Evolutionary conservation across 2,113 vertebrate species (phyloP).

Genomic region (Paraplagusia blochii): DNA sequence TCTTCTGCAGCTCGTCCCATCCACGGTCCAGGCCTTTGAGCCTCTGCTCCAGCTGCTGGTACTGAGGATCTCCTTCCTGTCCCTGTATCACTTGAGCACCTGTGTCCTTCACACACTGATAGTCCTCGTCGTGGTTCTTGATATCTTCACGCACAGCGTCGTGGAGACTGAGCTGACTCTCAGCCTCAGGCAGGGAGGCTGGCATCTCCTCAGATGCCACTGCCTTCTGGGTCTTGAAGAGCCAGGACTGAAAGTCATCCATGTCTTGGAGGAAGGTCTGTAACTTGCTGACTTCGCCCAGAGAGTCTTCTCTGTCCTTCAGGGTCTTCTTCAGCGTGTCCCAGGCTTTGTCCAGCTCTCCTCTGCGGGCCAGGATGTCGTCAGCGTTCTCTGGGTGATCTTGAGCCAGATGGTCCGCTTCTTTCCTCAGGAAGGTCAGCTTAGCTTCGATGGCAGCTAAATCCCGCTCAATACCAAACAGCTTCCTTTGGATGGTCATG

Average conservation of each 20-base stretch:
- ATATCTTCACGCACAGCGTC: constrained; percentile 77
- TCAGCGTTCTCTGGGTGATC: constrained; percentile 81
- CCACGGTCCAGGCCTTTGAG: constrained; percentile 81
- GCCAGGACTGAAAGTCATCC: constrained; percentile 94
- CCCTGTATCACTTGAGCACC: constrained; percentile 78
- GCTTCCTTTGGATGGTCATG: constrained; percentile 91
- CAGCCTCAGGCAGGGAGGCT: constrained; percentile 80
- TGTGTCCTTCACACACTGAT: constrained; percentile 69
- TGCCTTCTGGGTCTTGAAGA: constrained; percentile 87
- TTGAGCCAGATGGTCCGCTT: constrained; percentile 76
- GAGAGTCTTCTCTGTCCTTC: constrained; percentile 79
- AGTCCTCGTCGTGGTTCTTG: constrained; percentile 78
- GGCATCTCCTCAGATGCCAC: constrained; percentile 88
- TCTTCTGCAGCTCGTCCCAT: constrained; percentile 86
- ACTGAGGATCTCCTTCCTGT: constrained; percentile 86
- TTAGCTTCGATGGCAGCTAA: constrained; percentile 81
- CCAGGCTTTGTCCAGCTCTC: constrained; percentile 75
- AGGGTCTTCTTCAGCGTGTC: constrained; percentile 80
- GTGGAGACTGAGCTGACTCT: constrained; percentile 84
- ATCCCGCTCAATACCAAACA: constrained; percentile 90
- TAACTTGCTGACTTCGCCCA: constrained; percentile 93
- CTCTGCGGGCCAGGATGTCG: constrained; percentile 72
- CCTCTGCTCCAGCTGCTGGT: constrained; percentile 84
- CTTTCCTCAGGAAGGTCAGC: constrained; percentile 75
- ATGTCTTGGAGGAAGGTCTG: constrained; percentile 91